Conservation (phyloP, 2,888 invertebrate genomes). For the Drosophila pseudotakahashii region DNA sequence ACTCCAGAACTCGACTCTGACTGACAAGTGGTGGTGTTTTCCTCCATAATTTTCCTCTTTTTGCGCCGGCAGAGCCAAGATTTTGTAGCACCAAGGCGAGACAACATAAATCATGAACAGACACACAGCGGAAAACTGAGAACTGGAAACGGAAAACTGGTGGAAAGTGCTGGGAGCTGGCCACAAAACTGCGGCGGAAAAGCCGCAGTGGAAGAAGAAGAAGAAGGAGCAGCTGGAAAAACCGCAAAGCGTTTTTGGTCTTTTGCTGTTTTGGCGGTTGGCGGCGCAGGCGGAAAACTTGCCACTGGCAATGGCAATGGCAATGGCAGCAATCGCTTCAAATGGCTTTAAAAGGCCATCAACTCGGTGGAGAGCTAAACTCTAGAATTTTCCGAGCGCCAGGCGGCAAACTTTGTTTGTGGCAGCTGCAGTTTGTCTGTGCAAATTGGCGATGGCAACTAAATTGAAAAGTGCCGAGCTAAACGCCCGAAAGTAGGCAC, state of each 20-base stretch:
- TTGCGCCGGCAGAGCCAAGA: conserved; percentile 32
- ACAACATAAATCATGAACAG: conserved; percentile 79
- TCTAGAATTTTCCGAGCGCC: conserved; percentile 48
- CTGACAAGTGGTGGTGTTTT: conserved; percentile 63
- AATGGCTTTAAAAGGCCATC: conserved; percentile 77
- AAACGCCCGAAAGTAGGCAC: conserved; percentile 69
- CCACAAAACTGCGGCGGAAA: conserved; percentile 45
- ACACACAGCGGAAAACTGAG: conserved; percentile 63
- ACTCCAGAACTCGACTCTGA: conserved; percentile 52
- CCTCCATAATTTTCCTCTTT: conserved; percentile 36
- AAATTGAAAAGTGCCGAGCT: conserved; percentile 72
- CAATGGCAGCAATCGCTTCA: conserved; percentile 39
- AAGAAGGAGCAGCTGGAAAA: conserved; percentile 38
- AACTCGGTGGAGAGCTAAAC: conserved; percentile 61
- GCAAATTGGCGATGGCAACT: conserved; percentile 73
- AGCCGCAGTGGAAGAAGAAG: conserved; percentile 40
- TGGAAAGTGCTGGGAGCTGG: conserved; percentile 24
- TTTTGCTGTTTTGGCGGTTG: conserved; percentile 38
- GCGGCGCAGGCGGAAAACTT: conserved; percentile 38
- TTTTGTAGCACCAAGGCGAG: conserved; percentile 39
- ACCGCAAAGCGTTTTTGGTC: conserved; percentile 50
- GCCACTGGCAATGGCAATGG: conserved; percentile 30
- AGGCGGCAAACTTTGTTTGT: conserved; percentile 47
- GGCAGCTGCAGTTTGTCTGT: conserved; percentile 75
- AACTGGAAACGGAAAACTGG: conserved; percentile 53